Conservation (phyloP, 2,888 invertebrate species). For the Lypha dubia region DNA sequence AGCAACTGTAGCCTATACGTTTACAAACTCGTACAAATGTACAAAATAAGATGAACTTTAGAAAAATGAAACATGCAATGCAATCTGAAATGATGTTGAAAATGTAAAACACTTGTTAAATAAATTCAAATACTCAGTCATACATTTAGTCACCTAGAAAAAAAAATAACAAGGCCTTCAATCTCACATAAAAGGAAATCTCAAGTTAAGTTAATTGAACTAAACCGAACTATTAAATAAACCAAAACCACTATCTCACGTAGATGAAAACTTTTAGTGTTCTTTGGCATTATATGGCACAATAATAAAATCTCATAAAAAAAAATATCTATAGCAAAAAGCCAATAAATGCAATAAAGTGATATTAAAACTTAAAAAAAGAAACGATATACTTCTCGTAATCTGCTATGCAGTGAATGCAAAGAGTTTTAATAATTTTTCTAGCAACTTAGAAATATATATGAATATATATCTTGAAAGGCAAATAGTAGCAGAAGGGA, state of each 20-base stretch:
- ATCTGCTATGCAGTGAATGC: neutral
- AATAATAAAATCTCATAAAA: conserved; percentile 65
- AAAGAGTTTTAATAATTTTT: conserved; percentile 22
- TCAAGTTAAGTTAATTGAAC: conserved; percentile 13
- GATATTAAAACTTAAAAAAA: conserved; percentile 41
- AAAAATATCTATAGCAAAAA: conserved; percentile 59
- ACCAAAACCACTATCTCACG: neutral
- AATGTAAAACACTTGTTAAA: conserved; percentile 65
- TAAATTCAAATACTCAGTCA: conserved; percentile 54
- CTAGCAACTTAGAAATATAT: conserved; percentile 17
- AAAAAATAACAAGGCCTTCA: neutral
- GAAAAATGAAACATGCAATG: conserved; percentile 48
- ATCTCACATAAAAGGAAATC: conserved; percentile 9
- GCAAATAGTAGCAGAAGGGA: neutral
- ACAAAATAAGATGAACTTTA: conserved; percentile 41
- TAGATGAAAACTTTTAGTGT: conserved; percentile 13
- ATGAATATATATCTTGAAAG: conserved; percentile 19
- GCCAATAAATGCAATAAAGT: conserved; percentile 62
- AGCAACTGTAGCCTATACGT: neutral
- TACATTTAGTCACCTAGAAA: conserved; percentile 31
- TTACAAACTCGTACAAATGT: neutral
- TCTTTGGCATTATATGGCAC: conserved; percentile 34
- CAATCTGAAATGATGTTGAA: conserved; percentile 59
- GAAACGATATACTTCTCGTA: neutral
- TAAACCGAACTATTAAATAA: conserved; percentile 20